Percentiles rank a stretch among this genome's conserved stretches.
Conservation (phyloP, 2,113 vertebrate genomes). For the Nymphicus hollandicus region DNA sequence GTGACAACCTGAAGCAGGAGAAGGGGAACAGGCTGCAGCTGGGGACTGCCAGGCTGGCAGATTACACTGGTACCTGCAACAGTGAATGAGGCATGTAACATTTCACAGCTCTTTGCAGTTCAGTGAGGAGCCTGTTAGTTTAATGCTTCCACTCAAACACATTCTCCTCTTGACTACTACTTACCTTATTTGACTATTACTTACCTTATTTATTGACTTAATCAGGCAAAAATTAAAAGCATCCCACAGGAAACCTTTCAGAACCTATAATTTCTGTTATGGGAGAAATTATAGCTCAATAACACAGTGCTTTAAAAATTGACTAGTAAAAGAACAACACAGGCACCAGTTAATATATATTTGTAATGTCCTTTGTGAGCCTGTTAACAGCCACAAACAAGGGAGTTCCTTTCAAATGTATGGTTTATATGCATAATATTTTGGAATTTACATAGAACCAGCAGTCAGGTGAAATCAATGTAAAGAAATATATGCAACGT, state of each 20-base stretch:
- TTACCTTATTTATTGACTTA: constrained; percentile 1
- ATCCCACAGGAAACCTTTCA: neutral
- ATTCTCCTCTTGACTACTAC: neutral
- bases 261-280: neutral
- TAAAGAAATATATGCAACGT: neutral
- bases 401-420: neutral
- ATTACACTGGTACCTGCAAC: neutral
- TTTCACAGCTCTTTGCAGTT: neutral
- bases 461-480: neutral
- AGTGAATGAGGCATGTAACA: neutral
- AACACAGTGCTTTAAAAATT: neutral
- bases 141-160: neutral
- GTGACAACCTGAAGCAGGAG: neutral
- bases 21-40: neutral
- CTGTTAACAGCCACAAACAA: neutral
- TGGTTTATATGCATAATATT: neutral
- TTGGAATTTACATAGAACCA: neutral
- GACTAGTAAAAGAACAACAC: neutral
- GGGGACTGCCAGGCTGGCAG: neutral
- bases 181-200: neutral
- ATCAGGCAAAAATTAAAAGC: neutral
- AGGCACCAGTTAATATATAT: neutral
- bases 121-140: neutral
- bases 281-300: neutral
- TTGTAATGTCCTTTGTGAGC: neutral